Percentiles rank a stretch among this genome's conserved stretches.
phyloP scores from a whole-genome alignment of 1,140 invertebrate genomes.

The Rhyzopertha dominica region DNA sequence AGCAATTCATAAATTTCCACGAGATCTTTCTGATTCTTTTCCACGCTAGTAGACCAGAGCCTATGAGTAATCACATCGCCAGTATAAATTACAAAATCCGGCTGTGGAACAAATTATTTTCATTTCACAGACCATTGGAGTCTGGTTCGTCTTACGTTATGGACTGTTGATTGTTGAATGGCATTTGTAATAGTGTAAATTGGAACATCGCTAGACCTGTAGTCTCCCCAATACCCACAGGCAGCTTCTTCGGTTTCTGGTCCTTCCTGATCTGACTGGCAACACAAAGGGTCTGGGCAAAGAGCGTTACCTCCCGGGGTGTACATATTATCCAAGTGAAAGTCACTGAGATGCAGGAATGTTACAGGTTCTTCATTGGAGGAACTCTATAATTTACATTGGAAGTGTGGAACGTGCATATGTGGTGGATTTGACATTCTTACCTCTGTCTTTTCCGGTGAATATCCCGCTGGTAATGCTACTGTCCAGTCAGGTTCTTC shows the following conservation, averaged over 20 bases:
- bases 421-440: no score
- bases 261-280: slow-evolving; percentile 51
- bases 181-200: slow-evolving; percentile 59
- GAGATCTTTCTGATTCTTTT: slow-evolving; percentile 60
- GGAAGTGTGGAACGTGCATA: no score
- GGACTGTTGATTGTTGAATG: slow-evolving; percentile 50
- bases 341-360: slow-evolving; percentile 69
- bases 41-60: slow-evolving; percentile 70
- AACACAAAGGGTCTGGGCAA: slow-evolving; percentile 76
- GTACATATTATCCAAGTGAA: slow-evolving; percentile 77
- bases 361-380: slow-evolving; percentile 16
- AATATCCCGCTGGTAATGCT: slow-evolving; percentile 44
- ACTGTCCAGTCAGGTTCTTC: slow-evolving; percentile 53
- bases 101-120: no score
- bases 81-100: slow-evolving; percentile 77
- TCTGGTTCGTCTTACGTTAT: slow-evolving; percentile 47
- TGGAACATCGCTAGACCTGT: slow-evolving; percentile 68
- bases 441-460: no score
- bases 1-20: slow-evolving; percentile 54
- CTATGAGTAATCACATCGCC: slow-evolving; percentile 81
- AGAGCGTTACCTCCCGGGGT: slow-evolving; percentile 57
- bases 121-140: no score
- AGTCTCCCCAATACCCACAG: slow-evolving; percentile 77
- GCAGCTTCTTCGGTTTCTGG: slow-evolving; percentile 37
- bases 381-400: no score